Evolutionary conservation across 2,113 vertebrate species (phyloP).

Genomic region (Lepisosteus osseus): DNA sequence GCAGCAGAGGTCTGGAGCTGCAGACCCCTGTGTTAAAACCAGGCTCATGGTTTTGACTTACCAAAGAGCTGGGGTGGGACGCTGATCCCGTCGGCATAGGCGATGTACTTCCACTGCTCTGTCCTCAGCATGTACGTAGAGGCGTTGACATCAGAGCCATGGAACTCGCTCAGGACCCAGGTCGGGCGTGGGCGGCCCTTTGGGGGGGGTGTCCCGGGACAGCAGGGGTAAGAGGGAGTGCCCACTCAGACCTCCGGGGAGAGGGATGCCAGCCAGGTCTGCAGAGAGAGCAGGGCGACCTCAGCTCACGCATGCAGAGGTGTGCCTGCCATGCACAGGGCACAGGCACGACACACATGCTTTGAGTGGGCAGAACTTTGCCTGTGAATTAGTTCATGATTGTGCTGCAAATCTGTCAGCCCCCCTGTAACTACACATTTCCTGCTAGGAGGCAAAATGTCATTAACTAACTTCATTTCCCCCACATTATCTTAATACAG

Average conservation of each 20-base stretch:
- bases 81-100: slow-evolving; percentile 78
- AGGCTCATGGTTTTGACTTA: slow-evolving; percentile 43
- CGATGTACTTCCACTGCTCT: slow-evolving; percentile 83
- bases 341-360: no score
- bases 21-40: no score
- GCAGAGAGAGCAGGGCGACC: slow-evolving; percentile 25
- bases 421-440: no score
- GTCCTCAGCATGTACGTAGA: slow-evolving; percentile 90
- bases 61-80: slow-evolving; percentile 84
- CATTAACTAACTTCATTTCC: no score
- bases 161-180: slow-evolving; percentile 92
- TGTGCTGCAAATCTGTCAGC: no score
- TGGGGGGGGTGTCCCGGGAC: slow-evolving; percentile 10
- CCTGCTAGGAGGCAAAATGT: no score
- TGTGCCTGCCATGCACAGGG: no score
- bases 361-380: no score
- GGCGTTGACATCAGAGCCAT: slow-evolving; percentile 88
- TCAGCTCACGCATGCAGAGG: no score
- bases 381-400: no score
- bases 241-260: slow-evolving; percentile 73
- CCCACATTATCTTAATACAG: no score
- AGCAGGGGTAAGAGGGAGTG: slow-evolving; percentile 75
- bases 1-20: no score
- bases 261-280: slow-evolving; percentile 78
- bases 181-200: slow-evolving; percentile 42